These are phyloP conservation scores for Nomada ruficornis DNA, from an alignment of 2,888 invertebrate genomes.

Conservation along the genomic window DNA sequence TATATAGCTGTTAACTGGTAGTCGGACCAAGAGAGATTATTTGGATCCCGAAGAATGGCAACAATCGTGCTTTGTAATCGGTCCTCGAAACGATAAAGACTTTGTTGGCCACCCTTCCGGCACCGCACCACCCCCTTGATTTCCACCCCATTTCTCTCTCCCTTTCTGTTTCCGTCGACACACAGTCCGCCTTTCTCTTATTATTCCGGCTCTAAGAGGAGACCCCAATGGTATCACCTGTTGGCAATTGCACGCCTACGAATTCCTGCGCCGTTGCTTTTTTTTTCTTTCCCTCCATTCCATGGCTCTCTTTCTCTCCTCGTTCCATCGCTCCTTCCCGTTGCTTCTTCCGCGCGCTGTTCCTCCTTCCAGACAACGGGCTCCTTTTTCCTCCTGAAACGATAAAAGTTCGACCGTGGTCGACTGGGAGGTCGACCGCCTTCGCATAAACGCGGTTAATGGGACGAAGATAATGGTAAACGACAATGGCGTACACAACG, in stretches of 20 bases:
- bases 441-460: constrained; percentile 67
- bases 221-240: constrained; percentile 78
- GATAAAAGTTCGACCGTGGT: constrained; percentile 51
- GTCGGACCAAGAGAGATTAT: constrained; percentile 71
- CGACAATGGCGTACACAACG: constrained; percentile 63
- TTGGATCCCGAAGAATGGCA: constrained; percentile 75
- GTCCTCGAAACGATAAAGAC: constrained; percentile 79
- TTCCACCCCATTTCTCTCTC: constrained; percentile 62
- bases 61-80: constrained; percentile 79
- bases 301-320: constrained; percentile 33
- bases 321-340: constrained; percentile 7
- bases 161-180: constrained; percentile 59
- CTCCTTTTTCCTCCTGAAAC: constrained; percentile 29
- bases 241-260: constrained; percentile 76
- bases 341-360: constrained; percentile 22
- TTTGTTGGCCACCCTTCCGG: constrained; percentile 76
- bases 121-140: constrained; percentile 65
- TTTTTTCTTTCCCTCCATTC: constrained; percentile 43
- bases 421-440: constrained; percentile 53
- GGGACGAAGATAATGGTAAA: constrained; percentile 66
- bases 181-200: constrained; percentile 73
- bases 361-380: neutral
- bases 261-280: constrained; percentile 68
- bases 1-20: constrained; percentile 38
- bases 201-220: constrained; percentile 75